Base-by-base conservation (phyloP, 2,113 vertebrate species). In the Phrynocephalus versicolor region DNA sequence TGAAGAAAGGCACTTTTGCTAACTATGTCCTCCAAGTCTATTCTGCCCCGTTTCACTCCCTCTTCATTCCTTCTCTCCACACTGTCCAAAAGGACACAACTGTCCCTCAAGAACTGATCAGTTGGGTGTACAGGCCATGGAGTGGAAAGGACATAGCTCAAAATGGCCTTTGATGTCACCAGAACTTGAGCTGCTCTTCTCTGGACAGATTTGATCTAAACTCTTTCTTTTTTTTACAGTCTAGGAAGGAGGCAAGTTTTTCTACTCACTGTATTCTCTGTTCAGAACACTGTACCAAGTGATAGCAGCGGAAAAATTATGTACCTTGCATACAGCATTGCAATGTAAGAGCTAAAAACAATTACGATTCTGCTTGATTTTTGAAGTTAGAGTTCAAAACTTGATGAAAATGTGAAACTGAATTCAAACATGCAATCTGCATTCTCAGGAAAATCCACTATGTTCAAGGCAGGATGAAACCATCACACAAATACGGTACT, bases 341-440 rank as follows among this genome's bases (percentile, higher is more conserved):
- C 39, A 58, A 6, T 33, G 37, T 77, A 69, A 60, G 16, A 55
- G 84, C 84, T 91, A 75, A 90, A 89, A 70, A 1, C 73, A 19
- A 12, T 92, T 91, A 89, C 87, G 75, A 94, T 88, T 89, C 88
- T 86, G 23, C 41, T 69, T 84, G 67, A 5, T 65, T 79, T 89
- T 57, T 92, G 64, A 92, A 86, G 86, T 88, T 87, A 89, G 81
- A 90, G 81, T 84, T 85, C 65, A 64, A 69, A 78, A 86, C 39
- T 88, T 90, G 70, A 35, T 72, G 65, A 58, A 82, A 91, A 84
- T 55, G 3, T 78, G 71, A 27, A 74, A 60, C 82, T 93, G 89
- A 62, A 90, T 6, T 13, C 45, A 69, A 74, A 83, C 64, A 82
- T 77, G 19, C 39, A 78, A 82, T 76, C 82, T 37, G 81, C 87